These are phyloP conservation scores for Elanoides forficatus DNA, from an alignment of 2,113 vertebrate species.

Conservation along the genomic window DNA sequence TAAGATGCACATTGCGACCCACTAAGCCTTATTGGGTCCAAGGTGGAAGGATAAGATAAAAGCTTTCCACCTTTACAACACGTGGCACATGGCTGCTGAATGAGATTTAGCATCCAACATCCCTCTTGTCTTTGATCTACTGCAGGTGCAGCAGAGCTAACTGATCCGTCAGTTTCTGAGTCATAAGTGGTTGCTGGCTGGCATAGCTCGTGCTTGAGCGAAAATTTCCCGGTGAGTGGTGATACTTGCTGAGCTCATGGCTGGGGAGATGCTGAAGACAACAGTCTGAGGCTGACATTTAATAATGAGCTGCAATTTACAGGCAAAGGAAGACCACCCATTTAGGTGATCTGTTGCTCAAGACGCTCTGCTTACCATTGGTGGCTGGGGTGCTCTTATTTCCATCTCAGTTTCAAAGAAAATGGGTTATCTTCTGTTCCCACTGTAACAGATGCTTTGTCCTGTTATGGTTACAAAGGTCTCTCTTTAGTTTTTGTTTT, in stretches of 20 bases:
- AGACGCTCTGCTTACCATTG: neutral
- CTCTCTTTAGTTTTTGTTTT: neutral
- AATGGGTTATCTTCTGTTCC: neutral
- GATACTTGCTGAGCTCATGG: neutral
- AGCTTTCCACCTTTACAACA: neutral
- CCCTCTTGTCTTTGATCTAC: neutral
- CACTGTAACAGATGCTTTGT: neutral
- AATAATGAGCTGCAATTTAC: neutral
- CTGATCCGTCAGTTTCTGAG: neutral
- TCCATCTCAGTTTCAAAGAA: neutral
- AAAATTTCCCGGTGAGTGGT: neutral
- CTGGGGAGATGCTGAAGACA: neutral
- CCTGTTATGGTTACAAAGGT: neutral
- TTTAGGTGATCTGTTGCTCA: neutral
- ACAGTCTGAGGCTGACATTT: neutral
- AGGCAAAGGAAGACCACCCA: neutral
- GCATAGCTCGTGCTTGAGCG: accelerated
- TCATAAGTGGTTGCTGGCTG: neutral
- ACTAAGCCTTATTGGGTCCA: no score
- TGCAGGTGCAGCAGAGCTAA: neutral
- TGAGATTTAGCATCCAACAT: neutral
- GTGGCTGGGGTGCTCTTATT: neutral
- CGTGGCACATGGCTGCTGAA: neutral
- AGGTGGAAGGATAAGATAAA: neutral
- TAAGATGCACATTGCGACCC: neutral